Evolutionary conservation across 92 coral and sea anemone species (phyloP).

Genomic region (Parazoanthus swiftii): DNA sequence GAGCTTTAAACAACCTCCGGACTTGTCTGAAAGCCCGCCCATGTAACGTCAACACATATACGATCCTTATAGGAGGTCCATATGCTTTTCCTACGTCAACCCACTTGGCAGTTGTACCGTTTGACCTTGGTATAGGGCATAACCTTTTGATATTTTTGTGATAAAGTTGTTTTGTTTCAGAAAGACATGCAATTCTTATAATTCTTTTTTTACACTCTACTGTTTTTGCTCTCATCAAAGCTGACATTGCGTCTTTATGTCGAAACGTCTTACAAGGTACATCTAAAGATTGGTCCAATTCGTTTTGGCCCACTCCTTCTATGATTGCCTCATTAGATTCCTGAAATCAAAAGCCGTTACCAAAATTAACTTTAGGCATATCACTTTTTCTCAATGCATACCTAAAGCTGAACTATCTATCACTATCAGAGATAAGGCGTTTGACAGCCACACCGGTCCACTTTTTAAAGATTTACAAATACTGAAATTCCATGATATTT

Average conservation of each 20-base stretch:
- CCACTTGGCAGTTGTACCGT: constrained; percentile 63
- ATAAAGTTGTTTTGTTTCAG: constrained; percentile 55
- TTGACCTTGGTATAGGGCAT: constrained; percentile 68
- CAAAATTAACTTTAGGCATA: too few species aligned
- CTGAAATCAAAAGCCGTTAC: too few species aligned
- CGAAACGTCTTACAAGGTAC: constrained; percentile 63
- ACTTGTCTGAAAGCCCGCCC: too few species aligned
- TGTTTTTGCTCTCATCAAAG: constrained; percentile 77
- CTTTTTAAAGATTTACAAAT: too few species aligned
- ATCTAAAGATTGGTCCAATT: constrained; percentile 55
- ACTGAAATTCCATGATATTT: too few species aligned
- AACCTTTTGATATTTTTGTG: constrained; percentile 1
- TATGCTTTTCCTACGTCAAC: constrained; percentile 57
- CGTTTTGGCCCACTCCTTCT: constrained; percentile 13
- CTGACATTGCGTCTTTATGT: constrained; percentile 86
- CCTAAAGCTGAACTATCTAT: too few species aligned
- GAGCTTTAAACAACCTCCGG: too few species aligned
- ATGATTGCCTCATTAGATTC: not conserved
- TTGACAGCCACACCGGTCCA: too few species aligned
- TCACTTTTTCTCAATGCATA: too few species aligned
- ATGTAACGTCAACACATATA: constrained; percentile 56
- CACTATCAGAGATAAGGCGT: too few species aligned
- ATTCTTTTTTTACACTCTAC: constrained; percentile 73
- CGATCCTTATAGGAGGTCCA: constrained; percentile 84
- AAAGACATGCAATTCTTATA: constrained; percentile 46